These are phyloP conservation scores for Cygnus olor DNA, from an alignment of 2,797 vertebrate genomes.

Conservation along the genomic window DNA sequence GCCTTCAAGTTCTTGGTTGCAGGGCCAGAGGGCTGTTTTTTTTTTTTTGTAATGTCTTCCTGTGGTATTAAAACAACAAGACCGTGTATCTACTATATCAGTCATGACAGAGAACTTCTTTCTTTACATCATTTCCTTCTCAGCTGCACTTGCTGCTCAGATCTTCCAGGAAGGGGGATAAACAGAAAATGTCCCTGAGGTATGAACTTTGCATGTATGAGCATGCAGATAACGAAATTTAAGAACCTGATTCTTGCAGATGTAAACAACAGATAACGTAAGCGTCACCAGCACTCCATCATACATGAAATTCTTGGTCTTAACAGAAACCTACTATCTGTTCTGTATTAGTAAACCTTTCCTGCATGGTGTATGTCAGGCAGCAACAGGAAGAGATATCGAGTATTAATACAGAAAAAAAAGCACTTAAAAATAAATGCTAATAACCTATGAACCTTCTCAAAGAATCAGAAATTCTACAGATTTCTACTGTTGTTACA, in stretches of 20 bases:
- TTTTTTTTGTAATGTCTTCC: background rate
- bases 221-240: background rate
- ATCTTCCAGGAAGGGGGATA: background rate
- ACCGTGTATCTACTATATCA: background rate
- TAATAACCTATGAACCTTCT: background rate
- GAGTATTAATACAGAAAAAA: constrained; percentile 7
- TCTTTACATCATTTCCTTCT: background rate
- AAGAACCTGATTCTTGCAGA: background rate
- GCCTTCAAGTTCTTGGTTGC: background rate
- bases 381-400: background rate
- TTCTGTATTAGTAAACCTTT: constrained; percentile 2
- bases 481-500: background rate
- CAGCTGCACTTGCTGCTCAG: background rate
- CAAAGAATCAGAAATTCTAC: background rate
- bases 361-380: background rate
- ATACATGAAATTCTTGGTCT: background rate
- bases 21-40: background rate
- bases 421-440: constrained; percentile 14
- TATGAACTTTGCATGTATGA: background rate
- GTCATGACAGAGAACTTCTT: background rate
- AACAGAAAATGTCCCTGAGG: background rate
- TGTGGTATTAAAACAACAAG: background rate
- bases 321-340: background rate
- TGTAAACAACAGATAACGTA: background rate
- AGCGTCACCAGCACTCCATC: background rate